These are phyloP conservation scores for Drosophila serrata DNA, from an alignment of 1,140 invertebrate genomes.

Conservation along the genomic window DNA sequence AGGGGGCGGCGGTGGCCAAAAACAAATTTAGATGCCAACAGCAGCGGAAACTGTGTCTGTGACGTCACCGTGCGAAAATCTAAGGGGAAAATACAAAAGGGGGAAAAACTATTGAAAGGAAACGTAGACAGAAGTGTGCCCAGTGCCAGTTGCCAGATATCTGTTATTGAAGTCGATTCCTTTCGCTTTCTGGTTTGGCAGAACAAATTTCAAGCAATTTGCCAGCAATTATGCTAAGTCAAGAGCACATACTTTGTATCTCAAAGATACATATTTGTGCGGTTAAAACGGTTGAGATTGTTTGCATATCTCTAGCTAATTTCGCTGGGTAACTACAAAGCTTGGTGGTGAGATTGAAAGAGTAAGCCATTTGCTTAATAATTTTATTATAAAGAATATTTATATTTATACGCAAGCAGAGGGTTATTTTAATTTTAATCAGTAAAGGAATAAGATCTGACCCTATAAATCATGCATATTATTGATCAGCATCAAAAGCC, in stretches of 20 bases:
- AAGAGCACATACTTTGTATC: conserved; percentile 31
- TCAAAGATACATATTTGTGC: conserved; percentile 30
- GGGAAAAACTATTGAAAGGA: conserved; percentile 32
- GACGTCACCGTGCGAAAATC: conserved; percentile 57
- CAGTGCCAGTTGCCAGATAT: conserved; percentile 51
- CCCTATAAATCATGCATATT: too few relatives aligned
- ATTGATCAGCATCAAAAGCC: too few relatives aligned
- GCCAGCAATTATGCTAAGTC: conserved; percentile 46
- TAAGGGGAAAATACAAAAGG: not conserved
- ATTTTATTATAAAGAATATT: not conserved
- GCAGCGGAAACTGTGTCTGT: conserved; percentile 57
- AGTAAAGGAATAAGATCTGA: too few relatives aligned
- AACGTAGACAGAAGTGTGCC: conserved; percentile 69
- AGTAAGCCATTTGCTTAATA: not conserved
- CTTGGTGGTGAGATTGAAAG: not conserved
- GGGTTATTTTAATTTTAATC: too few relatives aligned
- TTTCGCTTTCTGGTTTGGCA: conserved; percentile 53
- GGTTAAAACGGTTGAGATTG: not conserved
- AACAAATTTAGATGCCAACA: conserved; percentile 61
- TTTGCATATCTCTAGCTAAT: conserved; percentile 16
- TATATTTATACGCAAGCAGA: too few relatives aligned
- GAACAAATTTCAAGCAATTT: conserved; percentile 59
- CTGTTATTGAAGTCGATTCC: conserved; percentile 46
- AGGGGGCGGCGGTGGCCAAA: conserved; percentile 26
- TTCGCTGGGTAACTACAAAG: conserved; percentile 2